Base-by-base conservation (phyloP, 2,797 vertebrate genomes). In the Acropternis orthonyx region DNA sequence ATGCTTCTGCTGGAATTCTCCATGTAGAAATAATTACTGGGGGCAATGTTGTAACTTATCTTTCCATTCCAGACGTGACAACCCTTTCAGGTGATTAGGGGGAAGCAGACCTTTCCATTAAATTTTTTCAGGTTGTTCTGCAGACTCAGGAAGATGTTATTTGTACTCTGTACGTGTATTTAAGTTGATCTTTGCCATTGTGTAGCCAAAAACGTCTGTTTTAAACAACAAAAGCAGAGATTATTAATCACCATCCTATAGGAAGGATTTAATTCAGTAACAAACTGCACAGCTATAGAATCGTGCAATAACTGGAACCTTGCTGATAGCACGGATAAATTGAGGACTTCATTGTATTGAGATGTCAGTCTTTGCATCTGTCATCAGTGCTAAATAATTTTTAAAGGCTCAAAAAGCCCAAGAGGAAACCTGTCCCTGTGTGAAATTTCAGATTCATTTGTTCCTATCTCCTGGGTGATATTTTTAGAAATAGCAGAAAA, bases 11-110 rank as follows among this genome's bases (percentile, higher is more conserved):
- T 94, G 71, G 69, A 96, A 79, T 84, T 84, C 56, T 95, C 27
- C 20, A 39, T 66, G 46, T 44, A 94, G 89, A 72, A 86, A 65
- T 94, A 94, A 96, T 93, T 90, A 92, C 48, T 24, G 19, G 93
- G 77, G 63, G 71, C 63, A 73, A 2, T 41, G 59, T 77, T 92
- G 84, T 62, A 95, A 94, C 79, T 95, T 96, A 96, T 95, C 87
- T 96, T 95, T 95, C 63, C 10, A 28, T 84, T 90, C 63, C 95
- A 96, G 95, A 61, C 9, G 18, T 90, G 82, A 63, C 82, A 96
- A 49, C 27, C 24, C 59, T 79, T 95, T 87, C 77, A 95, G 80
- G 73, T 14, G 52, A 93, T 88, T 78, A 89, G 81, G 36, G 49
- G 34, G 21, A 93, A 90, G 83, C 65, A 94, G 65, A 91, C 44